phyloP scores from a whole-genome alignment of 92 coral and sea anemone genomes.

The Phymanthus crucifer region DNA sequence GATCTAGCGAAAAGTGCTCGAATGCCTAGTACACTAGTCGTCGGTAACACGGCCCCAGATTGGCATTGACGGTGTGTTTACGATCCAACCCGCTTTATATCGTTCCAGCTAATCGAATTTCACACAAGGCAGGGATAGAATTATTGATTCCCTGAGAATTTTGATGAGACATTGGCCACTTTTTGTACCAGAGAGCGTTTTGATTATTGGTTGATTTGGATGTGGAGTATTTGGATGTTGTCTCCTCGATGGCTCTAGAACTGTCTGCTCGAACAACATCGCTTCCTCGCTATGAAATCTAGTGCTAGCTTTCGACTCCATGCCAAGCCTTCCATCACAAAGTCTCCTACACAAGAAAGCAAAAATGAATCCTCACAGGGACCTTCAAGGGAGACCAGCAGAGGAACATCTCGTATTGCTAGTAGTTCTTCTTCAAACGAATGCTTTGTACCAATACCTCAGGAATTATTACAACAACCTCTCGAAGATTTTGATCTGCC shows the following conservation, averaged over 20 bases:
- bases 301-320: slow-evolving; percentile 75
- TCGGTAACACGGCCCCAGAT: neutral
- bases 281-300: slow-evolving; percentile 60
- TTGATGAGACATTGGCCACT: neutral
- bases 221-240: neutral
- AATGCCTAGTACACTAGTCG: neutral
- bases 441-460: slow-evolving; percentile 41
- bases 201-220: neutral
- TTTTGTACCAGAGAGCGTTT: neutral
- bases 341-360: slow-evolving; percentile 8
- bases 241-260: slow-evolving; percentile 13
- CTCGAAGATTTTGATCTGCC: slow-evolving; percentile 81
- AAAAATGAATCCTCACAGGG: neutral
- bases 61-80: neutral
- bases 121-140: neutral
- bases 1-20: neutral
- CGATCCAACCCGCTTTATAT: neutral
- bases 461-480: slow-evolving; percentile 48
- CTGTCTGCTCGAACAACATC: neutral
- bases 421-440: slow-evolving; percentile 10
- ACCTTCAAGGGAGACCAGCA: neutral
- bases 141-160: slow-evolving; percentile 41
- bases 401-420: slow-evolving; percentile 3
- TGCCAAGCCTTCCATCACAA: slow-evolving; percentile 32
- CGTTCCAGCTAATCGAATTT: neutral